Evolutionary conservation across 2,888 invertebrate genomes (phyloP).

Genomic region (Carcina quercana): DNA sequence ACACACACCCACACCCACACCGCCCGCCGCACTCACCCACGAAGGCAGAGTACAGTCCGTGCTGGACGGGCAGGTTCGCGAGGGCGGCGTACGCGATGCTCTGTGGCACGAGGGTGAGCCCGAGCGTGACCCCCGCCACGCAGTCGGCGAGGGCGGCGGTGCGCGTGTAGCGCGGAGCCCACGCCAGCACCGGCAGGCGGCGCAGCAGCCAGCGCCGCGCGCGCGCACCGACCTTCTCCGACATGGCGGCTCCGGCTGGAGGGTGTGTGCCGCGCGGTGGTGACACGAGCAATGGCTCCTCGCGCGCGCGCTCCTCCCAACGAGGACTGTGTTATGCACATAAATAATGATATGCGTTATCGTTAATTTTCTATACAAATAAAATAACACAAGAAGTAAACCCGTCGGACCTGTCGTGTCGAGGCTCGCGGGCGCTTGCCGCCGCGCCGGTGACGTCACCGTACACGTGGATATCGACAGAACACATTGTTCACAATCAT

Average conservation of each 20-base stretch:
- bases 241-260: conserved; percentile 27
- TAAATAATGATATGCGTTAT: too few relatives aligned
- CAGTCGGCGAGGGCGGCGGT: conserved; percentile 83
- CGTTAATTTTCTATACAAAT: too few relatives aligned
- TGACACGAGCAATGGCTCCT: too few relatives aligned
- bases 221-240: conserved; percentile 14
- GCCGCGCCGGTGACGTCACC: too few relatives aligned
- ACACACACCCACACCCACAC: not conserved
- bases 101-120: conserved; percentile 94
- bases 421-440: too few relatives aligned
- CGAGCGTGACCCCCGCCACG: conserved; percentile 92
- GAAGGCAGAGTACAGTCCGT: conserved; percentile 94
- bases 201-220: conserved; percentile 21
- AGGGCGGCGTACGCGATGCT: conserved; percentile 93
- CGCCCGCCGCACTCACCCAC: conserved; percentile 70
- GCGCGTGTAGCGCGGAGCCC: conserved; percentile 81
- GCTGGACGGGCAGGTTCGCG: conserved; percentile 90
- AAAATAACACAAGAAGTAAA: too few relatives aligned
- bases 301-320: not conserved
- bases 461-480: too few relatives aligned
- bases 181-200: conserved; percentile 72
- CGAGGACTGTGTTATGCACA: too few relatives aligned
- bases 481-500: too few relatives aligned
- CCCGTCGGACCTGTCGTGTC: too few relatives aligned
- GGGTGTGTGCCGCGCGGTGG: too few relatives aligned